Evolutionary conservation across 2,888 invertebrate genomes (phyloP), one percentile per base, ranked within the genome.

Genomic region (Eristalis pertinax): DNA sequence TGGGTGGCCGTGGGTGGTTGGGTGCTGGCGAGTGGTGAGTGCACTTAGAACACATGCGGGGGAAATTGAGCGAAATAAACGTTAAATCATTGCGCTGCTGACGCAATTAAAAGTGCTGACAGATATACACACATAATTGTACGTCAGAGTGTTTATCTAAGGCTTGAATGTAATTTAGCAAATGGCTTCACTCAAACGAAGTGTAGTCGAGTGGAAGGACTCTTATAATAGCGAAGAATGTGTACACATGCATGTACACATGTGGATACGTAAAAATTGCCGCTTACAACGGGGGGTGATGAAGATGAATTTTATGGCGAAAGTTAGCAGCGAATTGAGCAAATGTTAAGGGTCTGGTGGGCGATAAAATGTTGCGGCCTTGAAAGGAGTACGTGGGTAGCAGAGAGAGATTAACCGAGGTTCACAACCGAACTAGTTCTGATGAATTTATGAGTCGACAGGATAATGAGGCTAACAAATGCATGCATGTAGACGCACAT

Each of bases 41-140:
- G 22, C 22, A 22, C 32, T 22, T 35, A 65, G n/a, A 19, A 19
- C 15, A 60, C 62, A 26, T 50, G 41, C 41, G 15, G 60, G 58
- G 38, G 29, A 69, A 35, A 67, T 43, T 64, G 64, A 43, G 58
- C 72, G 26, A 73, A 64, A 38, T 19, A 64, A 56, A 64, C 64
- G 50, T 80, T 73, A 79, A 70, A 74, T 70, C 74, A 79, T 69
- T 58, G 60, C 68, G 43, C 60, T 62, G 58, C 60, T 74, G 68
- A 84, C 74, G 69, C 74, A 65, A 63, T 74, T 84, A 84, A 70
- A 80, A 43, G 80, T 70, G 72, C 50, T 35, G 70, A 73, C 68
- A 77, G 85, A 68, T 70, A 77, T 72, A 81, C 79, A 62, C 76
- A 84, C 75, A 62, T 76, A 85, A 81, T 72, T 76, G 75, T 76